phyloP scores from a whole-genome alignment of 2,113 vertebrate genomes.

The Nycticebus coucang region DNA sequence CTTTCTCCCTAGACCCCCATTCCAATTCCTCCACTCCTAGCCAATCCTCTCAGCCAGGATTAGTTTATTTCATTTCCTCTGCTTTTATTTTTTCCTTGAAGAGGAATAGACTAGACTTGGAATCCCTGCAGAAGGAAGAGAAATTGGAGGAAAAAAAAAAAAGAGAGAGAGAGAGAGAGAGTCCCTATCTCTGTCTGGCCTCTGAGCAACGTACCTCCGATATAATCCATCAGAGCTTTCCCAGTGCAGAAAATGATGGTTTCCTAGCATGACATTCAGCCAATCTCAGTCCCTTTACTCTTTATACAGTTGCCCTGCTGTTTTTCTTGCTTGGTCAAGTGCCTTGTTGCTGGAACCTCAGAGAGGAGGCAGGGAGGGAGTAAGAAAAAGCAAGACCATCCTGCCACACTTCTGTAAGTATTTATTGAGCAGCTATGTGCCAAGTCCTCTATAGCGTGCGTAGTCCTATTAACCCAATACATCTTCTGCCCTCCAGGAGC shows the following conservation, averaged over 20 bases:
- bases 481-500: background rate
- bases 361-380: background rate
- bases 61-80: background rate
- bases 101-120: background rate
- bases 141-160: background rate
- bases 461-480: background rate
- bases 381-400: background rate
- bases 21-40: background rate
- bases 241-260: background rate
- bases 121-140: background rate
- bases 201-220: background rate
- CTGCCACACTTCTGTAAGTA: background rate
- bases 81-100: background rate
- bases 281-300: background rate
- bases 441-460: background rate
- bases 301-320: background rate
- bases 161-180: background rate
- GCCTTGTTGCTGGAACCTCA: background rate
- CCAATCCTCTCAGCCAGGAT: background rate
- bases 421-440: background rate
- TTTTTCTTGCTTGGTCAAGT: background rate
- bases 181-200: background rate
- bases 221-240: background rate
- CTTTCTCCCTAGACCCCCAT: rapidly evolving
- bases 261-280: background rate